Base-by-base conservation (phyloP, 92 coral and sea anemone genomes). In the Pocillopora meandrina region DNA sequence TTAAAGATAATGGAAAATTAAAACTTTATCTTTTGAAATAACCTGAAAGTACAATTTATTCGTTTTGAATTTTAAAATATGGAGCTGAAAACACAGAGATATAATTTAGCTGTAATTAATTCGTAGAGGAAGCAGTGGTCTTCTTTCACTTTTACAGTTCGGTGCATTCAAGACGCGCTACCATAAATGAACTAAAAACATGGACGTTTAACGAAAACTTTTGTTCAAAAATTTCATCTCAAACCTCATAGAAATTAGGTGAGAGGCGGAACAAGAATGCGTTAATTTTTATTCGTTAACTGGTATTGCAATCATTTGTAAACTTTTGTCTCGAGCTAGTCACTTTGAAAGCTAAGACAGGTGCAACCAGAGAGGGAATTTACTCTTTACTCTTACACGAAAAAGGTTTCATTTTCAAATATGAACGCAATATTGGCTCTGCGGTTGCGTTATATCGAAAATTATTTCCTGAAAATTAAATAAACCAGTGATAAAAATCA, bases 401-500 rank as follows among this genome's bases (percentile, higher is more conserved):
- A 31, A 73, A 74, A 26, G 47, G 55, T 65, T 58, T 56, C 55
- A 73, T 74, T 73, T 42, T 19, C 74, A 74, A 74, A 74, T 52
- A 77, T 49, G 64, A 56, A 23, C 55, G 42, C 72, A 72, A 47
- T 72, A 83, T 83, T 47, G 31, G 58, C 31, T 62, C 80, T 74
- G 80, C 55, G 63, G 80, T 56, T 62, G 72, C 26, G 10, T 17
- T 15, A 21, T 63, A 83, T 36, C 55, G 86, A 63, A 47, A 61
- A 82, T 61, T 61, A 82, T 73, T 23, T 60, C 72, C 79, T 72
- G 62, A 72, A 47, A 72, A 72, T 71, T 59, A 82, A 72, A 82
- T 71, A 72, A 82, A 72, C 86, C 47, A 23, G 18, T 52, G 59
- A 26, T 42, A 80, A 80, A 61, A 63, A 72, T 62, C 52, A 74